Evolutionary conservation across 2,888 invertebrate species (phyloP), one percentile per base, ranked within the genome.

Genomic region (Cistogaster globosa): DNA sequence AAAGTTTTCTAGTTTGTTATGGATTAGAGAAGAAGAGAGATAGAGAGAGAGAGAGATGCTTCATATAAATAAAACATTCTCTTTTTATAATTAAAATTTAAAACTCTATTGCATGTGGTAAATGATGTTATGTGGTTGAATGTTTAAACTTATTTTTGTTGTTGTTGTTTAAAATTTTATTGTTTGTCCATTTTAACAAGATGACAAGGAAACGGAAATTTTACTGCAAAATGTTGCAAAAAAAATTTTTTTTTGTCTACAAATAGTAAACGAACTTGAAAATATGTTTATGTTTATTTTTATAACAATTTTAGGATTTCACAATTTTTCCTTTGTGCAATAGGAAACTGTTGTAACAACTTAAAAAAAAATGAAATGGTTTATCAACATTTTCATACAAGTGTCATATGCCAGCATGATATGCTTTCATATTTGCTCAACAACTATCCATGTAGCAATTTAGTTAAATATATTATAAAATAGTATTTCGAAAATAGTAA

Each of bases 181-280:
- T 71, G 48, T 71, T 63, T 69, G 36, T 57, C 55, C 36, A 51
- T 36, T 79, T 77, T 26, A 55, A 48, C 67, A 71, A 71, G 45
- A 42, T 36, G 53, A 32, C 16, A 36, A 65, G 79, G 79, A 79
- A 79, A 79, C 71, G 79, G 79, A 79, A 71, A 79, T 18, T 20
- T 71, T 57, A 32, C 48, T 57, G 45, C 65, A 22, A 79, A 36
- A 79, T 68, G 71, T 57, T 57, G 22, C 26, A 45, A 22, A 67
- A 20, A 67, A 14, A 42, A 26, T 2, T 2, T 26, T 26, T 26
- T 32, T 67, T 55, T 57, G 22, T 62, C 12, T 45, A 32, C 14
- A 48, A 58, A 71, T 9, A 57, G 4, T 45, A 58, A 22, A 42
- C 16, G 20, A 58, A 45, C 57, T 11, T 45, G 18, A 20, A 18